phyloP scores from a whole-genome alignment of 2,113 vertebrate genomes.

The Plecotus auritus region DNA sequence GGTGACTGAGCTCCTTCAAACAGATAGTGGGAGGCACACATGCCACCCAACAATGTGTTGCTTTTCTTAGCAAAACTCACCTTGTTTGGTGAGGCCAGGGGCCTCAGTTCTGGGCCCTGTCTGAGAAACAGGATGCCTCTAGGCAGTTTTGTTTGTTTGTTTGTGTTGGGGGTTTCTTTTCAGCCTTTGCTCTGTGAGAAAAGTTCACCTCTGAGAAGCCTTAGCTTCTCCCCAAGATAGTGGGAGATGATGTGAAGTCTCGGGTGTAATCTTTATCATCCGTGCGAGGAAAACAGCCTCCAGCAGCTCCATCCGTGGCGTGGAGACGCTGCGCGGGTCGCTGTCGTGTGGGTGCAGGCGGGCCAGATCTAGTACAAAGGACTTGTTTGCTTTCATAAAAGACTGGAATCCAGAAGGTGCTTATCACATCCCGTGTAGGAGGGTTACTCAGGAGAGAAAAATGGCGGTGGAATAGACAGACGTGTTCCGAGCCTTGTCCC shows the following conservation, averaged over 20 bases:
- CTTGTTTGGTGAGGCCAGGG: not conserved
- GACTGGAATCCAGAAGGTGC: too few relatives aligned
- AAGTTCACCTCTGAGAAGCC: not conserved
- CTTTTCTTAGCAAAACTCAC: not conserved
- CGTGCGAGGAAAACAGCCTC: not conserved
- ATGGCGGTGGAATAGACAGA: too few relatives aligned
- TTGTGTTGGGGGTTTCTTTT: not conserved
- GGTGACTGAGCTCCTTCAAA: not conserved
- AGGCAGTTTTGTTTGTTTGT: not conserved
- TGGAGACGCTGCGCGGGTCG: too few relatives aligned
- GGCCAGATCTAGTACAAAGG: not conserved
- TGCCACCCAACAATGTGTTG: not conserved
- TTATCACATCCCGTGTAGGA: too few relatives aligned
- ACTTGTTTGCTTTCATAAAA: too few relatives aligned
- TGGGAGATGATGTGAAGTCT: too few relatives aligned
- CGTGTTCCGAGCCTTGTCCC: too few relatives aligned
- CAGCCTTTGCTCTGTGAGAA: not conserved
- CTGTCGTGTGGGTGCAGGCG: not conserved
- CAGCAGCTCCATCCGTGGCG: accelerated
- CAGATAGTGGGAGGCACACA: not conserved
- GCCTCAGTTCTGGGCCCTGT: not conserved
- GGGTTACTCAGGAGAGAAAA: too few relatives aligned
- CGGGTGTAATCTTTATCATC: too few relatives aligned
- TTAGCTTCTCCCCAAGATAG: not conserved
- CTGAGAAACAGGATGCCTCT: not conserved